These are phyloP conservation scores for Phylloscopus collybita DNA, from an alignment of 2,797 vertebrate species.

Conservation along the genomic window DNA sequence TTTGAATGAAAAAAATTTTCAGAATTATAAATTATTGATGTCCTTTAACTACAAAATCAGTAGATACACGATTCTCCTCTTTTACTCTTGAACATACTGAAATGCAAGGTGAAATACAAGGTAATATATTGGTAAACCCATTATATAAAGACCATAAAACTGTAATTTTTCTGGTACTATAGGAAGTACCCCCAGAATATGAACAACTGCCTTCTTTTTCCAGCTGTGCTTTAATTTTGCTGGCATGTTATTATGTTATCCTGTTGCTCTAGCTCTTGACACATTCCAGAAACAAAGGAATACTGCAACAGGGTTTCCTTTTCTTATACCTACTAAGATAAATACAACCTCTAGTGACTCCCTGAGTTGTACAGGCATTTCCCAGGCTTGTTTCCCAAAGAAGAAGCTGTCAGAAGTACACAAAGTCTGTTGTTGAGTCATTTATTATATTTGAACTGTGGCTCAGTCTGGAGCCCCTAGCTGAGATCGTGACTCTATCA, in stretches of 20 bases:
- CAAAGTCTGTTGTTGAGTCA: not conserved
- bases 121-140: constrained; percentile 25
- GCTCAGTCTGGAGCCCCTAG: not conserved
- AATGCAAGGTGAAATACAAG: constrained; percentile 39
- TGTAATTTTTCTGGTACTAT: constrained; percentile 34
- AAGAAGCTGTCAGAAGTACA: not conserved
- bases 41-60: constrained; percentile 35
- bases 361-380: not conserved
- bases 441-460: not conserved
- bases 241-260: constrained; percentile 6
- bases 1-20: constrained; percentile 3
- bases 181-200: constrained; percentile 42
- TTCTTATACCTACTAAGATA: not conserved
- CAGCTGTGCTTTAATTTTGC: constrained; percentile 58
- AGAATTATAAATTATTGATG: constrained; percentile 41
- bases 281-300: not conserved
- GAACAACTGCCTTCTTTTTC: constrained; percentile 54
- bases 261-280: not conserved
- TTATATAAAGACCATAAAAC: constrained; percentile 51
- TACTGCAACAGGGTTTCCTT: not conserved
- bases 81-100: constrained; percentile 44
- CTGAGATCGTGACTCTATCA: not conserved
- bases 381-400: not conserved
- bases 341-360: not conserved
- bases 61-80: constrained; percentile 2